These are phyloP conservation scores for Eptatretus atami DNA, from an alignment of 2,797 vertebrate species.

Conservation along the genomic window DNA sequence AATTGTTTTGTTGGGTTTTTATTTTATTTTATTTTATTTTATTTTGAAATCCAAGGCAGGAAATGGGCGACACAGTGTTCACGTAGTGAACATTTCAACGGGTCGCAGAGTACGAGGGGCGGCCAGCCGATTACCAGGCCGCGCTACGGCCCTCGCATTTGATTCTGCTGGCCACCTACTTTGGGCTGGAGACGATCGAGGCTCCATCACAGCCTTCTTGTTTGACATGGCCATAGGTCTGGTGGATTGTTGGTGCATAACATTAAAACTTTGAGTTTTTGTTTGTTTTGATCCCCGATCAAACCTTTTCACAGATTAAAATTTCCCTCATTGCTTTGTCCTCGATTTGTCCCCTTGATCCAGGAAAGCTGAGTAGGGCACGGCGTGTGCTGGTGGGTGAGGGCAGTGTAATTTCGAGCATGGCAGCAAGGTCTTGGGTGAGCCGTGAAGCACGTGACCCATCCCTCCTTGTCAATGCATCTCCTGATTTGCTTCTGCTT, in stretches of 20 bases:
- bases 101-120: constrained; percentile 70
- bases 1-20: too few species aligned
- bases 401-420: constrained; percentile 51
- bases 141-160: constrained; percentile 53
- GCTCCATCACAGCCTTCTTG: constrained; percentile 66
- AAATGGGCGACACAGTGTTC: constrained; percentile 52
- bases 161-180: constrained; percentile 54
- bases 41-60: constrained; percentile 24
- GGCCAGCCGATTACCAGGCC: constrained; percentile 51
- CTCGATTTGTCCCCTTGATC: too few species aligned
- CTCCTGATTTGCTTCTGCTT: constrained; percentile 53
- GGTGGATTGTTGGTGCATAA: not conserved
- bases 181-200: constrained; percentile 57
- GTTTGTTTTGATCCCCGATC: too few species aligned
- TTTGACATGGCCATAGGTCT: constrained; percentile 70
- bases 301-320: too few species aligned
- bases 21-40: too few species aligned
- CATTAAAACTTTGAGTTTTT: too few species aligned
- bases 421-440: constrained; percentile 71
- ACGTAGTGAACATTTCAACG: constrained; percentile 73
- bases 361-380: constrained; percentile 67
- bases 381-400: constrained; percentile 54
- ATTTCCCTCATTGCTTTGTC: too few species aligned
- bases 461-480: constrained; percentile 52
- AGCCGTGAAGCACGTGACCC: constrained; percentile 65